Conservation (phyloP, 2,797 vertebrate genomes). For the Molossus alvarezi region DNA sequence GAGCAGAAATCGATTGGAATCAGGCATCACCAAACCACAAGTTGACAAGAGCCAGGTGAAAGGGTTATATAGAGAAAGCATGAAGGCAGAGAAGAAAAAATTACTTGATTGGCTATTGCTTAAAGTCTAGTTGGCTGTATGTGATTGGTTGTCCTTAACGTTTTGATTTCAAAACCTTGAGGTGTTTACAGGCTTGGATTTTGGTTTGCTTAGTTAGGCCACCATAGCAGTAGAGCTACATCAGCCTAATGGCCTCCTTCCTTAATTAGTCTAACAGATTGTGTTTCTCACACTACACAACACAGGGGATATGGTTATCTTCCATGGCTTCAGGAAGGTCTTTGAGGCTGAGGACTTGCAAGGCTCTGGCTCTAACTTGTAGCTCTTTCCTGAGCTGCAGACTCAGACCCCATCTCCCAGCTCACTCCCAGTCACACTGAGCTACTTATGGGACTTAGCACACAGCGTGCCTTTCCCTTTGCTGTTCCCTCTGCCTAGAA, state of each 20-base stretch:
- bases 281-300: background rate
- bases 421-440: background rate
- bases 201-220: background rate
- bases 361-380: background rate
- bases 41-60: background rate
- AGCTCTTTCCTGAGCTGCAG: background rate
- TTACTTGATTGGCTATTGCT: background rate
- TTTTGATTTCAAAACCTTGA: constrained; percentile 10
- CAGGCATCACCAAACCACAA: background rate
- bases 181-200: background rate
- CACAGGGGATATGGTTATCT: background rate
- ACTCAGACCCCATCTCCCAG: background rate
- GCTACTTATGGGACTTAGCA: background rate
- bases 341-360: background rate
- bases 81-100: background rate
- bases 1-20: background rate
- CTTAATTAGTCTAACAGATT: background rate
- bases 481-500: background rate
- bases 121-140: background rate
- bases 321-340: background rate
- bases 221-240: background rate
- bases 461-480: background rate
- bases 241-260: background rate
- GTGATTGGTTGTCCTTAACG: background rate
- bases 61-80: background rate